Evolutionary conservation across 2,113 vertebrate species (phyloP), one percentile per base, ranked within the genome.

Genomic region (Psittacus erithacus): DNA sequence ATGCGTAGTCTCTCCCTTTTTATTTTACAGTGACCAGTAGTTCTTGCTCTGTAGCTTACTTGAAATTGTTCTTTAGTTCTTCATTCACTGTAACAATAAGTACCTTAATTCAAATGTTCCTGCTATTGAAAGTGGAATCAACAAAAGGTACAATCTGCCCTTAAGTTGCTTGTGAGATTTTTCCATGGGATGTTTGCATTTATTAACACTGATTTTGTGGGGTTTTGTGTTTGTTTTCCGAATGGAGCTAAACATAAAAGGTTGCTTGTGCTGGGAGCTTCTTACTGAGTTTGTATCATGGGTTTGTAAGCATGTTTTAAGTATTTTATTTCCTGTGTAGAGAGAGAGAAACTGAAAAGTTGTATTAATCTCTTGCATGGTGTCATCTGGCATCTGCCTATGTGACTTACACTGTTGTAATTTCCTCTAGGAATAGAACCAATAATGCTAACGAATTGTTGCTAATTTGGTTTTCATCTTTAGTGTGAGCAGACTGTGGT

Each of bases 401-500:
- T 81, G 16, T 85, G 80, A 57, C 77, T 89, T 84, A 39, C 8
- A 4, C 25, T 59, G 28, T 53, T 92, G 49, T 88, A 65, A 93
- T 94, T 95, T 96, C 90, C 88, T 88, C 44, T 59, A 92, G 92
- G 88, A 94, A 69, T 50, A 95, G 79, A 83, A 88, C 53, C 53
- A 88, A 14, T 92, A 88, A 88, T 74, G 71, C 68, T 67, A 90
- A 80, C 57, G 76, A 93, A 92, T 47, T 82, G 55, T 91, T 92
- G 90, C 85, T 96, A 82, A 86, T 91, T 97, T 76, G 75, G 62
- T 82, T 96, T 91, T 88, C 78, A 77, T 92, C 78, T 95, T 89
- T 57, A 53, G 46, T 53, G 38, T 35, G 71, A 95, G 43, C 68
- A 91, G 79, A 52, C 85, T 82, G 68, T 80, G 67, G 71, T 88